Conservation (phyloP, 2,113 vertebrate genomes). For the Paratilapia polleni region DNA sequence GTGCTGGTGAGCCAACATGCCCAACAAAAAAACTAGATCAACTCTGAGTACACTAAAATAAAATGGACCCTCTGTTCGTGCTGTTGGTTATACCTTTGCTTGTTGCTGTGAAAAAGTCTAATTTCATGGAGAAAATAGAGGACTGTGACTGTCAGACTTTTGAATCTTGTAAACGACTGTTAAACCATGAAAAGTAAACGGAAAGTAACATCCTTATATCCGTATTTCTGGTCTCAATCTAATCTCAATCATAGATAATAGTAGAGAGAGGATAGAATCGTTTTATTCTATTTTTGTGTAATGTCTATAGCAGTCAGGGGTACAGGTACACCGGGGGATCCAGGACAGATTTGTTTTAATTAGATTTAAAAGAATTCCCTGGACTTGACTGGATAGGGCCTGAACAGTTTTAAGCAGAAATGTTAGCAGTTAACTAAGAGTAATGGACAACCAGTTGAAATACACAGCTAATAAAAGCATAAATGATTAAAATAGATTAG, state of each 20-base stretch:
- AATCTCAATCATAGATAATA: neutral
- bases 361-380: no score
- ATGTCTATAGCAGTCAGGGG: no score
- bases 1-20: neutral
- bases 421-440: no score
- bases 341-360: no score
- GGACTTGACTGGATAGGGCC: no score
- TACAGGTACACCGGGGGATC: no score
- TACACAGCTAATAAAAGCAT: no score
- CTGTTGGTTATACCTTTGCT: neutral
- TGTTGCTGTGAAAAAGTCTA: neutral
- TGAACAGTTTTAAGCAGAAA: neutral
- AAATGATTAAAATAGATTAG: no score
- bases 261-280: conserved; percentile 8
- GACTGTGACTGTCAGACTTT: neutral
- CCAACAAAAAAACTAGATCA: neutral
- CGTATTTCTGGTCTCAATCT: neutral
- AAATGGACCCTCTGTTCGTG: neutral
- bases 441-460: no score
- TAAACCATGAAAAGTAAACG: neutral
- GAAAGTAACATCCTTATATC: neutral
- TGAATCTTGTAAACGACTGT: neutral
- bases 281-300: neutral
- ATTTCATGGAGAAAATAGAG: neutral
- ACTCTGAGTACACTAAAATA: neutral